Conservation (phyloP, 2,888 invertebrate species). For the Agriopis aurantiaria region DNA sequence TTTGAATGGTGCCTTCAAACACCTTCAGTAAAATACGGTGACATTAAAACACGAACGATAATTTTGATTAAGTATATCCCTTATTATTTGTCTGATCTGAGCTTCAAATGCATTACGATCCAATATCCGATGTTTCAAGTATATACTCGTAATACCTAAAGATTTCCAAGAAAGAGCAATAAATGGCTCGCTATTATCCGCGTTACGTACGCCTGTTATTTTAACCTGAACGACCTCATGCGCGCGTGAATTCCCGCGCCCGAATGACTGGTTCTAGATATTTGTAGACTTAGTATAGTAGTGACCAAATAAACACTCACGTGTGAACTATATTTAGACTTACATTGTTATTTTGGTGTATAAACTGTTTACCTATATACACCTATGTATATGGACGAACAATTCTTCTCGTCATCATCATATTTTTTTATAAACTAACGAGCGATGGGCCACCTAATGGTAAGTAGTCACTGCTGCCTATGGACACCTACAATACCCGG, state of each 20-base stretch:
- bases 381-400: too few species aligned
- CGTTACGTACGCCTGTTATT: constrained; percentile 6
- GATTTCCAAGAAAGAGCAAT: constrained; percentile 3
- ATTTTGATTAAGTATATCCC: background rate
- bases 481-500: too few species aligned
- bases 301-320: constrained; percentile 15
- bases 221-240: constrained; percentile 29
- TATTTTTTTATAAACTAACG: too few species aligned
- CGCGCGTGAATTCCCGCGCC: constrained; percentile 26
- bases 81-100: too few species aligned
- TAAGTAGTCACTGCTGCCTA: too few species aligned
- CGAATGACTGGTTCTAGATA: constrained; percentile 1
- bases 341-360: background rate
- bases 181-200: background rate
- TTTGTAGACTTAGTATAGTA: background rate
- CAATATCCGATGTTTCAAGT: constrained; percentile 1
- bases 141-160: background rate
- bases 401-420: too few species aligned
- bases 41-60: too few species aligned
- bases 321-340: constrained; percentile 19
- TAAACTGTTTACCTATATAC: background rate
- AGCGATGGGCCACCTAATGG: too few species aligned
- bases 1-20: too few species aligned
- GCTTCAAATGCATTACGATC: background rate
- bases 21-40: too few species aligned